These are phyloP conservation scores for Nestor notabilis DNA, from an alignment of 2,113 vertebrate species.

Conservation along the genomic window DNA sequence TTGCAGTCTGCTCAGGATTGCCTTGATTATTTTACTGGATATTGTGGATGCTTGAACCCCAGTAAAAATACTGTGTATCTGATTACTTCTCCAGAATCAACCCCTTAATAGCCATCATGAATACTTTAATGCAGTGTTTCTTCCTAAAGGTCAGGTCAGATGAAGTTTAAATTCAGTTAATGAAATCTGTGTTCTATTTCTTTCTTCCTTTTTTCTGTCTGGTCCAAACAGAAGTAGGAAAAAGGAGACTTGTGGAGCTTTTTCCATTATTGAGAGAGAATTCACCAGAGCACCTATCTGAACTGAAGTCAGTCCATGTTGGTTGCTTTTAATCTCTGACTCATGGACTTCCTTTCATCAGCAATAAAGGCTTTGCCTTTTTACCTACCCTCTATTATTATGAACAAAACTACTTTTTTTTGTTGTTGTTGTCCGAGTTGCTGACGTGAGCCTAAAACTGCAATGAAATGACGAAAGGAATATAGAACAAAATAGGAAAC, in stretches of 20 bases:
- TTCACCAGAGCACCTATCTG: background rate
- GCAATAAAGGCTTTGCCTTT: background rate
- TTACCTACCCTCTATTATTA: background rate
- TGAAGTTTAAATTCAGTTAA: background rate
- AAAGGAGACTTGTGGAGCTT: background rate
- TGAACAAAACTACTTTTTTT: background rate
- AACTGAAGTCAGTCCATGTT: background rate
- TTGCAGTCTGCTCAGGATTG: slow-evolving; percentile 12
- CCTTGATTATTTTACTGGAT: slow-evolving; percentile 17
- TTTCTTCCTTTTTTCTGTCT: background rate
- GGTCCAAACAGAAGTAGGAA: background rate
- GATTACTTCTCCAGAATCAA: slow-evolving; percentile 39
- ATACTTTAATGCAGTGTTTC: background rate
- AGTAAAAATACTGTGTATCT: background rate
- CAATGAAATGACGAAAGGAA: background rate
- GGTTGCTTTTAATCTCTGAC: background rate
- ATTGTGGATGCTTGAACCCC: background rate
- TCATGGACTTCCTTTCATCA: background rate
- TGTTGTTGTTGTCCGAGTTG: background rate
- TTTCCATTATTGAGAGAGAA: background rate
- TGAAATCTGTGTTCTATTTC: background rate
- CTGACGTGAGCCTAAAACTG: background rate
- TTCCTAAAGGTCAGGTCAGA: background rate
- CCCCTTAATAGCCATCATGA: background rate
- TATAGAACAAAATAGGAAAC: background rate